These are phyloP conservation scores for Acestrorhynchus altus DNA, from an alignment of 2,797 vertebrate species.

Conservation along the genomic window DNA sequence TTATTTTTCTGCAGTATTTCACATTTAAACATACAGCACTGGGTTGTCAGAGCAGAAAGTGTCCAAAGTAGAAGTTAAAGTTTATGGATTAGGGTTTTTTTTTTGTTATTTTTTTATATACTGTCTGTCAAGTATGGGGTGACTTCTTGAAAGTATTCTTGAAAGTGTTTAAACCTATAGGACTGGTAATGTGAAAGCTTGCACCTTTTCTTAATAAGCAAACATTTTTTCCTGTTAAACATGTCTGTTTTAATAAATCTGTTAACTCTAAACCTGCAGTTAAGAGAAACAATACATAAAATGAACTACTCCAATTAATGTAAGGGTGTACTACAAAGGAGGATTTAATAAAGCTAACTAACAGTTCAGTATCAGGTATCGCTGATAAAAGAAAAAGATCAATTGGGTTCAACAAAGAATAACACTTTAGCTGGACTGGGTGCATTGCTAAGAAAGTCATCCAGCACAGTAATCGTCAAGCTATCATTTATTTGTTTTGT, in stretches of 20 bases:
- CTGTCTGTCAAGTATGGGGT: background rate
- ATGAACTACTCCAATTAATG: no score
- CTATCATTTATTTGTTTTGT: background rate
- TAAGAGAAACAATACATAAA: background rate
- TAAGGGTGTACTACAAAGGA: background rate
- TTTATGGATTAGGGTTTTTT: background rate
- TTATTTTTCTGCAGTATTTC: background rate
- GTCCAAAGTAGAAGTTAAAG: background rate
- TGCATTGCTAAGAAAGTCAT: background rate
- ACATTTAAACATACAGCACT: constrained; percentile 1
- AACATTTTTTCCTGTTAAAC: background rate
- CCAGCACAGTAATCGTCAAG: background rate
- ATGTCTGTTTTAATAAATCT: background rate
- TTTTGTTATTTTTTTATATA: background rate
- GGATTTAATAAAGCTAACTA: background rate
- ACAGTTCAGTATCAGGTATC: background rate
- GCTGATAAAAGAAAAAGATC: background rate
- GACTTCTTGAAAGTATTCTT: background rate
- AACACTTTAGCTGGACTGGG: background rate
- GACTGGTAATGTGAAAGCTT: background rate
- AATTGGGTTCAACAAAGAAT: background rate
- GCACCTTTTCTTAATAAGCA: background rate
- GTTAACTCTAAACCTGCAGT: background rate
- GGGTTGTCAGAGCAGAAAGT: background rate
- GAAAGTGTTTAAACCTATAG: background rate